Percentiles rank a stretch among this genome's conserved stretches.
Evolutionary conservation across 2,113 vertebrate species (phyloP).

Genomic region (Barnardius zonarius): DNA sequence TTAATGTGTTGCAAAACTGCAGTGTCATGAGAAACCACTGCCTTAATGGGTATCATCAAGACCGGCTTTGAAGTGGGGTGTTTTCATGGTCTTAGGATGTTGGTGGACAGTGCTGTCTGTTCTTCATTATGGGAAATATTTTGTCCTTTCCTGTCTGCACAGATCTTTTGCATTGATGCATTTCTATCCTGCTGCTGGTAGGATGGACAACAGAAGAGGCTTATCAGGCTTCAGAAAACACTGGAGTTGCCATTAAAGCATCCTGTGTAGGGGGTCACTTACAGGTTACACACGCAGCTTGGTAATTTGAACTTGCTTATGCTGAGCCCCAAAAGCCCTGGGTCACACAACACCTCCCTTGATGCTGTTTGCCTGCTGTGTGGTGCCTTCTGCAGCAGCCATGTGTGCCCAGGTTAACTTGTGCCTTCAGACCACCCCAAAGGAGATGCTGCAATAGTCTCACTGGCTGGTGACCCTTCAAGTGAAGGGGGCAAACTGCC

Average conservation of each 20-base stretch:
- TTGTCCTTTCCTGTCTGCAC: not conserved
- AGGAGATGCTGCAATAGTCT: not conserved
- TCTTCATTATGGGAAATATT: not conserved
- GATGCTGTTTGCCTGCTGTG: not conserved
- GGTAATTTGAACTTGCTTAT: not conserved
- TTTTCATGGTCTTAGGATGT: not conserved
- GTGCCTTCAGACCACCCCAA: not conserved
- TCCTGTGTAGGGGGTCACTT: not conserved
- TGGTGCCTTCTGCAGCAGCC: not conserved
- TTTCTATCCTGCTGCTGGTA: not conserved
- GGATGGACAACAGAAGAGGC: not conserved
- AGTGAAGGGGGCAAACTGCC: not conserved
- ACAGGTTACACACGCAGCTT: not conserved
- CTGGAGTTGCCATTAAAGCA: not conserved
- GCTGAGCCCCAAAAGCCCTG: not conserved
- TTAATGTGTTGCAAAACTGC: constrained; percentile 14
- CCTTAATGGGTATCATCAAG: not conserved
- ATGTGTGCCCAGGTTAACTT: not conserved
- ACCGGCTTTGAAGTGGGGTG: not conserved
- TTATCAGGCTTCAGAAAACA: not conserved
- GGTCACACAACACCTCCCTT: not conserved
- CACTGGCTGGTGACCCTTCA: not conserved
- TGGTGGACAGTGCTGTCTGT: not conserved
- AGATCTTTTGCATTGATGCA: no score
- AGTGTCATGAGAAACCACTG: constrained; percentile 1